Evolutionary conservation across 53 echinoderm and acorn worm species (phyloP).

Genomic region (Actinopyga echinites): DNA sequence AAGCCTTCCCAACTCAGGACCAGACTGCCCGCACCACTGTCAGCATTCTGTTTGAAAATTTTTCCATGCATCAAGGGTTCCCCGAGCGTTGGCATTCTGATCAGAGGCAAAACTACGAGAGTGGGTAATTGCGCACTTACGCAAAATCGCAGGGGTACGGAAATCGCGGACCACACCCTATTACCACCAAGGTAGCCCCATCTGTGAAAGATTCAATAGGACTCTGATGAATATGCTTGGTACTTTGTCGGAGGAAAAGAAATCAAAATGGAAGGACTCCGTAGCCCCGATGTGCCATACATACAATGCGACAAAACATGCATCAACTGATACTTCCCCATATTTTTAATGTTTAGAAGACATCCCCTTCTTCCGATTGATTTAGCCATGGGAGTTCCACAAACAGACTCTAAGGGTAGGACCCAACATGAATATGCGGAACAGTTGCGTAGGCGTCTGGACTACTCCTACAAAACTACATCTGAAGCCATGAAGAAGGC

Average conservation of each 20-base stretch:
- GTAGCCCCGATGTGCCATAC: not conserved
- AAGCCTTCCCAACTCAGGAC: slow-evolving; percentile 43
- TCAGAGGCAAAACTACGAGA: slow-evolving; percentile 55
- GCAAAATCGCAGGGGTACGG: slow-evolving; percentile 19
- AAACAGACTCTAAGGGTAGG: too few relatives aligned
- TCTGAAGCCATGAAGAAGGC: too few relatives aligned
- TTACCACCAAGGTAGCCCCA: too few relatives aligned
- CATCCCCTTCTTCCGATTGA: too few relatives aligned
- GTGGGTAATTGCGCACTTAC: slow-evolving; percentile 33
- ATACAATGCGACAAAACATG: slow-evolving; percentile 46
- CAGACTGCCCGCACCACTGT: slow-evolving; percentile 62
- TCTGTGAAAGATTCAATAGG: too few relatives aligned
- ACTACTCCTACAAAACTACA: not conserved
- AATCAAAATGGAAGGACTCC: not conserved
- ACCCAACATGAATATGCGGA: not conserved
- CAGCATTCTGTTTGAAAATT: slow-evolving; percentile 55
- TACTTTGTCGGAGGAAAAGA: not conserved
- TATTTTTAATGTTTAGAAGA: slow-evolving; percentile 60
- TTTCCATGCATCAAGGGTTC: slow-evolving; percentile 52
- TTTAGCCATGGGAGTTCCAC: not conserved
- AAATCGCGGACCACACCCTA: not conserved
- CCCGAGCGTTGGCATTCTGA: slow-evolving; percentile 65
- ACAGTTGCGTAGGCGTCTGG: not conserved
- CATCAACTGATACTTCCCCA: slow-evolving; percentile 50
- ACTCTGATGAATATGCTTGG: not conserved